These are phyloP conservation scores for Synergus gifuensis DNA, from an alignment of 2,888 invertebrate species.

Conservation along the genomic window DNA sequence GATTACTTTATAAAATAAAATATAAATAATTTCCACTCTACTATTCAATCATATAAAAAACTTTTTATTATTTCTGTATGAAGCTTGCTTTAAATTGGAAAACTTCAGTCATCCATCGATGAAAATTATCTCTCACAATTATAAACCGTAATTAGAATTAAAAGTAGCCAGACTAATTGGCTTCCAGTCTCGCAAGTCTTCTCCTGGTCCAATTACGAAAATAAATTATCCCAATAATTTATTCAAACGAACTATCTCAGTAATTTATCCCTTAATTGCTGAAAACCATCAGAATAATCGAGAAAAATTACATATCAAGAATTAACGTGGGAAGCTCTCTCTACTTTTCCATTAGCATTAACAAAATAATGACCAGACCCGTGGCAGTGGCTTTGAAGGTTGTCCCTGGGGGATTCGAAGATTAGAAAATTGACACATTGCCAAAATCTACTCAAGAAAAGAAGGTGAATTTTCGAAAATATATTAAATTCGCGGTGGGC, in stretches of 20 bases:
- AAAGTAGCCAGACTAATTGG: slow-evolving; percentile 16
- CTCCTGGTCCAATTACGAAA: slow-evolving; percentile 16
- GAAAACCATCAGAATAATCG: background rate
- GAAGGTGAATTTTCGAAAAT: slow-evolving; percentile 1
- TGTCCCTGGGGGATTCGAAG: slow-evolving; percentile 54
- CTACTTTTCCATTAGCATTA: slow-evolving; percentile 26
- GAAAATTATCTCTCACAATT: background rate
- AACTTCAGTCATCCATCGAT: background rate
- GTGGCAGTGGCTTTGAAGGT: slow-evolving; percentile 60
- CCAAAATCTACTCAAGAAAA: slow-evolving; percentile 46
- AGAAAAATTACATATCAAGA: background rate
- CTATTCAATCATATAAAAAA: background rate
- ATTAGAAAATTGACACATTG: slow-evolving; percentile 53
- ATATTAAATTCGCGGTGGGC: background rate
- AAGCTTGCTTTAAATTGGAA: background rate
- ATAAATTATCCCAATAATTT: slow-evolving; percentile 15
- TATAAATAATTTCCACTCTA: background rate
- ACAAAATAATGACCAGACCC: slow-evolving; percentile 55
- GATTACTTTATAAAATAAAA: background rate
- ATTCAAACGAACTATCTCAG: slow-evolving; percentile 8
- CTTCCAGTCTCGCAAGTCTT: slow-evolving; percentile 1
- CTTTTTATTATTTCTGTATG: background rate
- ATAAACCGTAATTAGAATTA: background rate
- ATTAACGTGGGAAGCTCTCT: slow-evolving; percentile 28
- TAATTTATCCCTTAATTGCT: slow-evolving; percentile 28